Percentiles rank a stretch among this genome's conserved stretches.
Conservation (phyloP, 2,113 vertebrate genomes). For the Sclerurus mexicanus region DNA sequence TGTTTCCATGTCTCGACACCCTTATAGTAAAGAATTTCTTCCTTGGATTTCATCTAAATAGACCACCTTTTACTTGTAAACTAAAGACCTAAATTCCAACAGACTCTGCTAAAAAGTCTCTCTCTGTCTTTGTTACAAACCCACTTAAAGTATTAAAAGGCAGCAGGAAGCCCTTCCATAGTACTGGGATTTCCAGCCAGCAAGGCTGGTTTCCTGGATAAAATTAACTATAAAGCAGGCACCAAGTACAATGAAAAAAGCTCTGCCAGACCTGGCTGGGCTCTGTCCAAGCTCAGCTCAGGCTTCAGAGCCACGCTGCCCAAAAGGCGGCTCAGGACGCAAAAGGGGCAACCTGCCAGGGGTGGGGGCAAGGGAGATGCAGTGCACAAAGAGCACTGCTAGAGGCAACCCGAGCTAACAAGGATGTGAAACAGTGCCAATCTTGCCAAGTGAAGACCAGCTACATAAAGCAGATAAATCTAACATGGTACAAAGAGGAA, state of each 20-base stretch:
- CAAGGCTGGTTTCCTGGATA: not conserved
- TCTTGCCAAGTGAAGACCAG: not conserved
- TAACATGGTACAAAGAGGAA: not conserved
- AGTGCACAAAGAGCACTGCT: not conserved
- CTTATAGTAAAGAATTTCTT: not conserved
- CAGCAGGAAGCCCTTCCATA: not conserved
- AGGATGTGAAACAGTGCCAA: not conserved
- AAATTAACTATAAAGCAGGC: not conserved
- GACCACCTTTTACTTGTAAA: not conserved
- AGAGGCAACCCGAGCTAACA: not conserved
- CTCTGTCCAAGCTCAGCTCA: not conserved
- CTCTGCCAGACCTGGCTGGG: not conserved
- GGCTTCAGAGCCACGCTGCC: not conserved
- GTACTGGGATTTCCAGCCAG: not conserved
- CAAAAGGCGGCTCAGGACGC: not conserved
- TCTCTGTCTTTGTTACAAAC: not conserved
- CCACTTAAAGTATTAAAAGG: not conserved
- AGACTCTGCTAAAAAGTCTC: not conserved
- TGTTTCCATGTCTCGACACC: rapidly evolving
- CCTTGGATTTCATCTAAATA: not conserved
- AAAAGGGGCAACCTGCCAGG: not conserved
- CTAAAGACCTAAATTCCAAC: not conserved
- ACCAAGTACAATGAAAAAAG: not conserved
- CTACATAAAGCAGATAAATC: not conserved
- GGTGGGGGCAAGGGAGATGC: not conserved